Conservation (phyloP, 2,113 vertebrate genomes). For the Poeciliopsis prolifica region DNA sequence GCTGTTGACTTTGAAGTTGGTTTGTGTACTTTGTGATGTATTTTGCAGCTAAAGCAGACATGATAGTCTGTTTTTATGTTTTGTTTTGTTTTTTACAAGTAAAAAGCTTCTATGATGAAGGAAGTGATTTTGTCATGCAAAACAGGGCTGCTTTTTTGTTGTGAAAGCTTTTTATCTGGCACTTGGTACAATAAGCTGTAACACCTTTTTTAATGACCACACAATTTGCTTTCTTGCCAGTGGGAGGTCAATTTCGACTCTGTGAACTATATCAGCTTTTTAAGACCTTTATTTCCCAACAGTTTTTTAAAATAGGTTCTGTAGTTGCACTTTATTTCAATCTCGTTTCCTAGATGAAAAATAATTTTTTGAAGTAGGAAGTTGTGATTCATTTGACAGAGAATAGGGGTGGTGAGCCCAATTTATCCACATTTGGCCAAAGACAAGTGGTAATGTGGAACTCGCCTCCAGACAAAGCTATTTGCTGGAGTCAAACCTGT, state of each 20-base stretch:
- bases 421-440: not conserved
- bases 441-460: not conserved
- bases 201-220: not conserved
- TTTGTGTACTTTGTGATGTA: not conserved
- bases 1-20: conserved; percentile 14
- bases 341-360: not conserved
- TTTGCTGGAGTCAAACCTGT: too few relatives aligned
- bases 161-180: not conserved
- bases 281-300: not conserved
- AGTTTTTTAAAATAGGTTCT: not conserved
- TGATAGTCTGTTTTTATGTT: not conserved
- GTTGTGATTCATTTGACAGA: not conserved
- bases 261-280: not conserved
- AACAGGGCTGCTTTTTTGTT: not conserved
- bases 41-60: conserved; percentile 6
- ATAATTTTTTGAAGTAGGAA: not conserved
- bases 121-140: not conserved
- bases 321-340: not conserved
- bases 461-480: not conserved
- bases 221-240: not conserved
- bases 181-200: not conserved
- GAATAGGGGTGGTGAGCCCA: not conserved
- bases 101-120: not conserved
- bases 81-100: not conserved
- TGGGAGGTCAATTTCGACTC: not conserved